Conservation (phyloP, 2,888 invertebrate species). For the Polydrusus tereticollis region DNA sequence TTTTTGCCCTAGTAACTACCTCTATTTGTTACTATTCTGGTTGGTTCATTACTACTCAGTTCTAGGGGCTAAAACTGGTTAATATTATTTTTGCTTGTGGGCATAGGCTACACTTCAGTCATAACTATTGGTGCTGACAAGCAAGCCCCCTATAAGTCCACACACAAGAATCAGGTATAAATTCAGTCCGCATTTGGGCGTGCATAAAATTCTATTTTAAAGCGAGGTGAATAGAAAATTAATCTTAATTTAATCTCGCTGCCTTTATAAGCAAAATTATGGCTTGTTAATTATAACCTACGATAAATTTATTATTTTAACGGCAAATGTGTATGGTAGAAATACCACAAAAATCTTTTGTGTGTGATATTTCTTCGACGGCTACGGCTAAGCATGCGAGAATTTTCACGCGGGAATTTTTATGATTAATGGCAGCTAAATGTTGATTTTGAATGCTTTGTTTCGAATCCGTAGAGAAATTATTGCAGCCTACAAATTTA, state of each 20-base stretch:
- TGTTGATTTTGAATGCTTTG: constrained; percentile 6
- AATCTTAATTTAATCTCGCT: constrained; percentile 52
- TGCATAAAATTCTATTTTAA: constrained; percentile 51
- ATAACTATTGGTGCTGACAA: constrained; percentile 17
- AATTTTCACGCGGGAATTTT: constrained; percentile 1
- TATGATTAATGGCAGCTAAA: constrained; percentile 11
- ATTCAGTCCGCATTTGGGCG: constrained; percentile 41
- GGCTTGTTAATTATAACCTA: constrained; percentile 52
- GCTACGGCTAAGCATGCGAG: constrained; percentile 2
- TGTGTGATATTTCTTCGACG: constrained; percentile 1
- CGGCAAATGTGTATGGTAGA: constrained; percentile 37
- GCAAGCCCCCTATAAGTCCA: constrained; percentile 8
- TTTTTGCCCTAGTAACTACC: no score
- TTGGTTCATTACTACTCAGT: no score
- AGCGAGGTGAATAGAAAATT: constrained; percentile 51
- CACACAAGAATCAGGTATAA: constrained; percentile 20
- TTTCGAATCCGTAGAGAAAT: constrained; percentile 8
- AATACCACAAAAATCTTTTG: constrained; percentile 43
- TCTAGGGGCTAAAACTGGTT: no score
- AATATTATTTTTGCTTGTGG: no score
- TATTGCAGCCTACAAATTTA: not conserved
- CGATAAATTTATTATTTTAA: constrained; percentile 54
- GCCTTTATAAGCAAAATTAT: constrained; percentile 52
- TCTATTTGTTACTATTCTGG: no score
- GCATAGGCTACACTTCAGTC: no score